Conservation (phyloP, 2,113 vertebrate species). For the Desmodus rotundus region DNA sequence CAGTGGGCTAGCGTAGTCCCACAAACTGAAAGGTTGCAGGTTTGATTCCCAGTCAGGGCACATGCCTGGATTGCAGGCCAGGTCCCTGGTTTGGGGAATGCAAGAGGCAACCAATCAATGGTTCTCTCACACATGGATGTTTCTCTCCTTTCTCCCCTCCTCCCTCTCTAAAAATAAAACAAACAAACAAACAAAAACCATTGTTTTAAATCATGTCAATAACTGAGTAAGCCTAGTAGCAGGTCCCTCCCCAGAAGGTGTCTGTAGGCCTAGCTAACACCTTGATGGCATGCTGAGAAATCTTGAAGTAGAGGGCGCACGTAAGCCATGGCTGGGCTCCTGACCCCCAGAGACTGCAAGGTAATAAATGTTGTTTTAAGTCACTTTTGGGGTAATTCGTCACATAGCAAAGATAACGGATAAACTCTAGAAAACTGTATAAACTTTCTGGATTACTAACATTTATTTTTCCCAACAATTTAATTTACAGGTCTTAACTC, state of each 20-base stretch:
- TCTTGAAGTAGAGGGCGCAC: neutral
- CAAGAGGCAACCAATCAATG: too few relatives aligned
- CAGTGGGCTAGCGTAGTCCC: too few relatives aligned
- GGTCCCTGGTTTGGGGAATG: too few relatives aligned
- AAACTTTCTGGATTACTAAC: neutral
- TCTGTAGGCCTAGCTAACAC: neutral
- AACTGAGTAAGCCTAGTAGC: neutral
- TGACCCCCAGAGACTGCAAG: neutral
- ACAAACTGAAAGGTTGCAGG: too few relatives aligned
- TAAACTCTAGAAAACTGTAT: neutral
- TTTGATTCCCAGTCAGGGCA: too few relatives aligned
- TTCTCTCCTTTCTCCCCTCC: too few relatives aligned
- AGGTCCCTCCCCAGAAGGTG: neutral
- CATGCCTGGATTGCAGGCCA: too few relatives aligned
- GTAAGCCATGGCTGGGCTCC: neutral
- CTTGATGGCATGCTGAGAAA: neutral
- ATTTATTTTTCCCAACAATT: neutral
- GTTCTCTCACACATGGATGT: too few relatives aligned
- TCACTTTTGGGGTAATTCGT: neutral
- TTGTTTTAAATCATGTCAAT: neutral
- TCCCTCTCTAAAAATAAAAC: too few relatives aligned
- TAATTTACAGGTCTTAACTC: neutral
- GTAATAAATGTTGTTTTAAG: neutral
- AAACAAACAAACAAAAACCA: too few relatives aligned
- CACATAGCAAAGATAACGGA: neutral